Conservation (phyloP, 2,888 invertebrate genomes). For the Phytoseiulus persimilis region DNA sequence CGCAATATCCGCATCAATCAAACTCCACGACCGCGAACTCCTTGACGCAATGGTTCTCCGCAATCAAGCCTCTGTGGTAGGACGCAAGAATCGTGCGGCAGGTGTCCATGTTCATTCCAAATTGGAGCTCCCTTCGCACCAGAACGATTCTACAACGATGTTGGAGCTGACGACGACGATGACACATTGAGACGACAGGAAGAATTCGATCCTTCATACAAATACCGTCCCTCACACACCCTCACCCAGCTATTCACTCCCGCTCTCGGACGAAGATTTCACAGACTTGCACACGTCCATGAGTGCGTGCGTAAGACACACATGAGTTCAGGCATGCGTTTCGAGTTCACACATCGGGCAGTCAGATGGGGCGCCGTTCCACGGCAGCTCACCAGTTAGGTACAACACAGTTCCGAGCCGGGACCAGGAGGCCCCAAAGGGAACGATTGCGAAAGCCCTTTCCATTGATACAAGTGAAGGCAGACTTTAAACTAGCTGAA, state of each 20-base stretch:
- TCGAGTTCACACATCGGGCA: not conserved
- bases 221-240: not conserved
- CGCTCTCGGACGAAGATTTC: not conserved
- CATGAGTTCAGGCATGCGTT: not conserved
- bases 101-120: no score
- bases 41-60: no score
- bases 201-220: not conserved
- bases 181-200: not conserved
- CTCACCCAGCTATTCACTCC: not conserved
- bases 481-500: not conserved
- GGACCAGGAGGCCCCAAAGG: not conserved
- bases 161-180: not conserved
- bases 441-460: not conserved
- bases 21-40: no score
- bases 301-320: not conserved
- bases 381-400: slow-evolving; percentile 38
- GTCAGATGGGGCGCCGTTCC: slow-evolving; percentile 28
- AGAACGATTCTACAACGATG: not conserved
- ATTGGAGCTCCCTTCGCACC: no score
- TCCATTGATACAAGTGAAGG: not conserved
- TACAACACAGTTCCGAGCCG: slow-evolving; percentile 7
- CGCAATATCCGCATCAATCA: not conserved
- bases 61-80: no score
- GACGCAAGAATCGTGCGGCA: no score
- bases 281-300: not conserved